Evolutionary conservation across 2,797 vertebrate species (phyloP).

Genomic region (Loriculus beryllinus): DNA sequence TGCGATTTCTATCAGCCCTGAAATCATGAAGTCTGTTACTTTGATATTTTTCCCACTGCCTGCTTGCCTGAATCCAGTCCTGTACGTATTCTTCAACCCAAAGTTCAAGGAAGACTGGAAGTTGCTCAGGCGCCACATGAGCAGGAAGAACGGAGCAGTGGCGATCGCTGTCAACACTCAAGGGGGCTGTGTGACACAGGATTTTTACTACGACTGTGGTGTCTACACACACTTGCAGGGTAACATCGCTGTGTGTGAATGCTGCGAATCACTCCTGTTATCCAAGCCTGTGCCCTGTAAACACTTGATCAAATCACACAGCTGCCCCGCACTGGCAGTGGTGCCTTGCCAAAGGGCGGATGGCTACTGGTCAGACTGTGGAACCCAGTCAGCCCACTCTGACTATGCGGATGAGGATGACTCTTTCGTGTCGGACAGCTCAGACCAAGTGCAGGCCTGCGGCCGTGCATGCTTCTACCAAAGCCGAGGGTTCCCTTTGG

Average conservation of each 20-base stretch:
- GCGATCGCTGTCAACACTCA: constrained; percentile 68
- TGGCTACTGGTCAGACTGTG: constrained; percentile 89
- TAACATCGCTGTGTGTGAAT: constrained; percentile 84
- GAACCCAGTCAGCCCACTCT: constrained; percentile 89
- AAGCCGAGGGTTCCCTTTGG: constrained; percentile 90
- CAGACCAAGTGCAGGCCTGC: constrained; percentile 95
- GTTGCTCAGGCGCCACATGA: constrained; percentile 73
- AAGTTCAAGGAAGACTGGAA: constrained; percentile 96
- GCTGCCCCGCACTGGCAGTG: constrained; percentile 87
- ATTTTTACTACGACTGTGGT: constrained; percentile 87
- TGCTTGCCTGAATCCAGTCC: constrained; percentile 92
- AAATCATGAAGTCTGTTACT: constrained; percentile 95
- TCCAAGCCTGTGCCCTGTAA: constrained; percentile 87
- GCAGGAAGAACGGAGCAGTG: constrained; percentile 50
- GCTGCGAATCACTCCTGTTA: constrained; percentile 86
- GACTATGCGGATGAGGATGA: constrained; percentile 95
- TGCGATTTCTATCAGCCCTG: constrained; percentile 85
- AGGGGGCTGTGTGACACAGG: constrained; percentile 74
- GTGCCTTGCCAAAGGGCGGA: constrained; percentile 82
- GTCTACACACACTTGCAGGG: constrained; percentile 86
- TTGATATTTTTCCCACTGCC: constrained; percentile 96
- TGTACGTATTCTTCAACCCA: constrained; percentile 96
- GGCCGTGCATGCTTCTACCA: constrained; percentile 96
- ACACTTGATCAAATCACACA: constrained; percentile 95
- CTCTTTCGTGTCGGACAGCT: constrained; percentile 96